A percentile compares a stretch with the other conserved stretches of the same genome.
phyloP scores from a whole-genome alignment of 2,888 invertebrate species.

The Entomobrya proxima region DNA sequence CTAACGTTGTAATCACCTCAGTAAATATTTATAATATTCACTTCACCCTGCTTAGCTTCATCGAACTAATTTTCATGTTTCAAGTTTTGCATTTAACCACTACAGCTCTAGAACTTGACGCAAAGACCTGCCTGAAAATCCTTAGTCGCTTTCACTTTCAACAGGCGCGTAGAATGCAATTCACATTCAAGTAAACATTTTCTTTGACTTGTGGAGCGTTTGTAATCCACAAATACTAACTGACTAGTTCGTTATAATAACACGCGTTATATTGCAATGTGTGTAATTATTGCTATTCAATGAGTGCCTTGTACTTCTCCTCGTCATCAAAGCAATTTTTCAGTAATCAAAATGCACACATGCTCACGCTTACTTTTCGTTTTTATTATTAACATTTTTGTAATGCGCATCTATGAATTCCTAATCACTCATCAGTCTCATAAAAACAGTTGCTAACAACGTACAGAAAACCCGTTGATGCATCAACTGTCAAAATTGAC shows the following conservation, averaged over 20 bases:
- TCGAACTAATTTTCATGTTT: not conserved
- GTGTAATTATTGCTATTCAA: constrained; percentile 11
- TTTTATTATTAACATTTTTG: not conserved
- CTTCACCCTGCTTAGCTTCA: not conserved
- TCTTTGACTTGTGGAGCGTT: too few species aligned
- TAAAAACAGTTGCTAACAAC: constrained; percentile 41
- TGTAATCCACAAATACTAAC: too few species aligned
- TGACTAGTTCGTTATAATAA: too few species aligned
- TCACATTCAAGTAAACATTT: too few species aligned
- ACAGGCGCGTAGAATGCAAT: too few species aligned
- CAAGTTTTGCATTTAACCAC: too few species aligned
- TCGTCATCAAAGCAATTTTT: constrained; percentile 28
- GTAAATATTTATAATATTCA: constrained; percentile 49
- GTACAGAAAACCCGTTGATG: constrained; percentile 52
- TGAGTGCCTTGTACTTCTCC: constrained; percentile 31
- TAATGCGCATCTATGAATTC: constrained; percentile 26
- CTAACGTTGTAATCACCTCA: not conserved
- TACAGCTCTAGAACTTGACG: too few species aligned
- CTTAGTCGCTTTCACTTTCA: too few species aligned
- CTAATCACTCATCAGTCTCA: constrained; percentile 56
- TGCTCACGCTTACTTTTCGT: not conserved
- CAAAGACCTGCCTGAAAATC: too few species aligned
- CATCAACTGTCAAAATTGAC: constrained; percentile 60
- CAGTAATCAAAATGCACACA: constrained; percentile 6
- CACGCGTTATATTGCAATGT: constrained; percentile 13